Evolutionary conservation across 2,113 vertebrate species (phyloP).

Genomic region (Clarias magur): DNA sequence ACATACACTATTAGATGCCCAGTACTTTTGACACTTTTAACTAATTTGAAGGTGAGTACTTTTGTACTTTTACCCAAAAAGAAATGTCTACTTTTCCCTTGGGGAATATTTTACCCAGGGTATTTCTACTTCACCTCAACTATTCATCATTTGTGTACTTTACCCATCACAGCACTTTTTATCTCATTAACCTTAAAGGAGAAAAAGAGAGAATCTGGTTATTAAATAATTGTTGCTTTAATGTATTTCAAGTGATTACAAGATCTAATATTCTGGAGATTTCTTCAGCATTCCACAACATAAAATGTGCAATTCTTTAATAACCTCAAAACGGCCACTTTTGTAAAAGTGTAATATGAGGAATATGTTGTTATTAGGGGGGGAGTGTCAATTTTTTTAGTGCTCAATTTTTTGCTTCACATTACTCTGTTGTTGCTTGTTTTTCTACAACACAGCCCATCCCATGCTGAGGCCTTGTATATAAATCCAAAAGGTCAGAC

Average conservation of each 20-base stretch:
- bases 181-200: neutral
- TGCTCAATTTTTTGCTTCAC: neutral
- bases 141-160: no score
- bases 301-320: neutral
- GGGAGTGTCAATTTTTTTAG: neutral
- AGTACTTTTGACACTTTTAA: no score
- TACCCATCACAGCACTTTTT: neutral
- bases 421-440: neutral
- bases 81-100: no score
- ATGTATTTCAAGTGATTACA: neutral
- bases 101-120: no score
- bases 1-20: no score
- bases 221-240: neutral
- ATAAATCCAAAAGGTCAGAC: conserved; percentile 13
- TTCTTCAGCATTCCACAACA: neutral
- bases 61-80: no score
- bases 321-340: neutral
- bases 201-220: neutral
- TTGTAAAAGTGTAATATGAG: neutral
- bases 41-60: no score
- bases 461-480: neutral
- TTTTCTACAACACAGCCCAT: neutral
- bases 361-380: neutral
- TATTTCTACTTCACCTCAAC: no score
- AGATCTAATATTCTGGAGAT: no score